Evolutionary conservation across 2,113 vertebrate species (phyloP), one percentile per base, ranked within the genome.

Genomic region (Psilopogon haemacephalus): DNA sequence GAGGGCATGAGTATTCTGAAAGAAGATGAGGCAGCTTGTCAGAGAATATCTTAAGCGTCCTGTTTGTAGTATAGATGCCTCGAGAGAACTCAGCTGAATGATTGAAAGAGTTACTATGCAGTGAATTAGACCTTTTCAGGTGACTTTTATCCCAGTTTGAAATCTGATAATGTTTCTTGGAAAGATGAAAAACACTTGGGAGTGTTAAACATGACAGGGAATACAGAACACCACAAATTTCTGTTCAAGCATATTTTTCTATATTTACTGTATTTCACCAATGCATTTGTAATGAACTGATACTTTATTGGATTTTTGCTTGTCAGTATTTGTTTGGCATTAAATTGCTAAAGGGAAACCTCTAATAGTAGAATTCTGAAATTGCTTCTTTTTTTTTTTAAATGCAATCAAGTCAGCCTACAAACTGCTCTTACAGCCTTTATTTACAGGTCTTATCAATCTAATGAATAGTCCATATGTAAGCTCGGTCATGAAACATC

Each of bases 61-160:
- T 80, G 24, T 76, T 86, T 79, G 44, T 94, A 88, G 69, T 75
- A 58, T 54, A 86, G 87, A n/a, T 92, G 80, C 48, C 85, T 84
- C 48, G 87, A 91, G 89, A 77, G 42, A 80, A 64, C 64, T 88
- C 30, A 38, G 63, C 60, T 74, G 84, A 89, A 64, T 27, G 3
- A 75, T 85, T 88, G 74, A 70, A 87, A 83, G 54, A 86, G 71
- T 85, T 93, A 85, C 42, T 86, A 71, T 84, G 83, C 68, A 86
- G 48, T 48, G 84, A 80, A 64, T 56, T 12, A 88, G 92, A 72
- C 52, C 23, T 14, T 83, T 94, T 84, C 74, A 87, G 60, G 42
- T 48, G n/a, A 40, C 33, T 86, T 33, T 91, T 90, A 74, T 38
- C 52, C 13, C 60, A 60, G 46, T 86, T 88, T 90, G 91, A 91